A percentile compares a stretch with the other conserved stretches of the same genome.
Evolutionary conservation across 2,888 invertebrate species (phyloP).

Genomic region (Heliconius aoede): DNA sequence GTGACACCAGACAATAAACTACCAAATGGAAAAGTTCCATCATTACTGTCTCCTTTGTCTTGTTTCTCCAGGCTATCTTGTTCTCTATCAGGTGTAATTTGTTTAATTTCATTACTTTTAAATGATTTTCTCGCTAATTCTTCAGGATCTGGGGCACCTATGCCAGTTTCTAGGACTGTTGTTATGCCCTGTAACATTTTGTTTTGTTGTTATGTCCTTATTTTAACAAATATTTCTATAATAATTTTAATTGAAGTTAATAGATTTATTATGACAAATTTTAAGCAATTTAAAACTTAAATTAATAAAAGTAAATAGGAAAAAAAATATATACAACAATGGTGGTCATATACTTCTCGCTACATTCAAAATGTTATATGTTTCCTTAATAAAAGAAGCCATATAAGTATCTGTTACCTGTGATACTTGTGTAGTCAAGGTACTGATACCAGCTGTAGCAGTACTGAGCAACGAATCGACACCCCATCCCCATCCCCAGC

Average conservation of each 20-base stretch:
- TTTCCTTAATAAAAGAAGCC: too few relatives aligned
- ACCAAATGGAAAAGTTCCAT: slow-evolving; percentile 82
- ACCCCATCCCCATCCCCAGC: slow-evolving; percentile 90
- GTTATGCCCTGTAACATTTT: slow-evolving; percentile 85
- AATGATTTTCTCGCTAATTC: slow-evolving; percentile 85
- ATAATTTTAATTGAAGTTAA: too few relatives aligned
- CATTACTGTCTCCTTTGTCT: slow-evolving; percentile 49
- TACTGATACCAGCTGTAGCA: slow-evolving; percentile 89
- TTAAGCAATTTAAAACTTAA: too few relatives aligned
- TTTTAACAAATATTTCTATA: neutral
- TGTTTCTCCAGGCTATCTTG: slow-evolving; percentile 27
- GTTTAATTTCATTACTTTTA: slow-evolving; percentile 52
- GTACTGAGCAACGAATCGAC: slow-evolving; percentile 88
- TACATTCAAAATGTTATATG: too few relatives aligned
- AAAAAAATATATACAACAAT: too few relatives aligned
- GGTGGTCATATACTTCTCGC: too few relatives aligned
- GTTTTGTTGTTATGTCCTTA: too few relatives aligned
- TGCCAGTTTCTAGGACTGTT: slow-evolving; percentile 90
- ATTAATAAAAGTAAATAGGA: too few relatives aligned
- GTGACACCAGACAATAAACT: slow-evolving; percentile 87
- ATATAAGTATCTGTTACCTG: slow-evolving; percentile 59
- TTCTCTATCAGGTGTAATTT: slow-evolving; percentile 37
- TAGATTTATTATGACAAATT: too few relatives aligned
- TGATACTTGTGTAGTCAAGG: slow-evolving; percentile 91
- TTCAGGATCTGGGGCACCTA: slow-evolving; percentile 93